Conservation (phyloP, 2,888 invertebrate genomes). For the Nephrotoma guestfalica region DNA sequence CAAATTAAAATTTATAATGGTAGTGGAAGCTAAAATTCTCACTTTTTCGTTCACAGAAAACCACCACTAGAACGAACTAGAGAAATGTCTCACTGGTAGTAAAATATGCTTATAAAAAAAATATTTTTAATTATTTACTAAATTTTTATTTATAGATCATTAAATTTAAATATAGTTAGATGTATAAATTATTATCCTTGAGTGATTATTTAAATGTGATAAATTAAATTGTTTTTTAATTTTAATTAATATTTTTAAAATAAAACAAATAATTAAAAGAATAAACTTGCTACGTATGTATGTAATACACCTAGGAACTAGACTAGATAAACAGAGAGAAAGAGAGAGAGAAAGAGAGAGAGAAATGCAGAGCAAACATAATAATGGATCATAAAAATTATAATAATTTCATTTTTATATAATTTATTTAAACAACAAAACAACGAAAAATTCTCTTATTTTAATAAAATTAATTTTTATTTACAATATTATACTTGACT, state of each 20-base stretch:
- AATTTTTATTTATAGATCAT: background rate
- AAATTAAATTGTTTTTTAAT: constrained; percentile 1
- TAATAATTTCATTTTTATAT: background rate
- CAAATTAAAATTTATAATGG: background rate
- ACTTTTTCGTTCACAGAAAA: constrained; percentile 21
- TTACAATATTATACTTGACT: background rate
- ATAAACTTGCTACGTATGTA: background rate
- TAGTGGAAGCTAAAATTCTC: background rate
- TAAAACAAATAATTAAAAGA: background rate
- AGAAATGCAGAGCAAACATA: background rate
- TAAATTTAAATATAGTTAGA: background rate
- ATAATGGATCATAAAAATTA: background rate
- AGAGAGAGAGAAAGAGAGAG: background rate
- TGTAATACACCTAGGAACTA: background rate
- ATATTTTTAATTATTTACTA: background rate
- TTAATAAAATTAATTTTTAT: background rate
- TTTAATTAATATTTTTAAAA: background rate
- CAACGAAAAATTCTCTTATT: background rate
- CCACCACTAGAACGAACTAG: constrained; percentile 26
- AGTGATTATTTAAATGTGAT: constrained; percentile 6
- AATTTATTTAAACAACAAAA: background rate
- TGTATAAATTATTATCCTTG: background rate
- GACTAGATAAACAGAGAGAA: no score
- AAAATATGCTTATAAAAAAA: background rate
- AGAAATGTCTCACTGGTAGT: constrained; percentile 4